phyloP scores from a whole-genome alignment of 1,140 invertebrate species.

The Leptinotarsa defecta region DNA sequence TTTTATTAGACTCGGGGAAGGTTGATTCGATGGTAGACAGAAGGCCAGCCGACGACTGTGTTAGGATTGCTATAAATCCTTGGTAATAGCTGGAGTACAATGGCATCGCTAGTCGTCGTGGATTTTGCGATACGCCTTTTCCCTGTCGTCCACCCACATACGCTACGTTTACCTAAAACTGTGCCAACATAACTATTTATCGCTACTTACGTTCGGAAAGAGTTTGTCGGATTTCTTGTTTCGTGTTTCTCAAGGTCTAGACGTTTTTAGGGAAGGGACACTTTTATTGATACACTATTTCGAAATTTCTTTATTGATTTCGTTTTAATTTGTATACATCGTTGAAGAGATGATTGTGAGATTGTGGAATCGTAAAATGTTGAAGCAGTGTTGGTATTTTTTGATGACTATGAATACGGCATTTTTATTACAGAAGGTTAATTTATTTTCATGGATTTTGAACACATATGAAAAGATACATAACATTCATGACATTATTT shows the following conservation, averaged over 20 bases:
- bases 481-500: too few species aligned
- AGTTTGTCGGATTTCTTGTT: slow-evolving; percentile 26
- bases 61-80: slow-evolving; percentile 53
- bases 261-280: neutral
- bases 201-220: slow-evolving; percentile 29
- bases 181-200: slow-evolving; percentile 45
- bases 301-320: too few species aligned
- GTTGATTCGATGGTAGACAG: slow-evolving; percentile 35
- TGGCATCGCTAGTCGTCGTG: slow-evolving; percentile 49
- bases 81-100: slow-evolving; percentile 52
- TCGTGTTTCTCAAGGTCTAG: neutral
- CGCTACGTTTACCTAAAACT: slow-evolving; percentile 46
- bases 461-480: too few species aligned
- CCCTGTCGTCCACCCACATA: slow-evolving; percentile 47
- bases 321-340: too few species aligned
- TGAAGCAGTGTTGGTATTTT: too few species aligned
- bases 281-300: too few species aligned
- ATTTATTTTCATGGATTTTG: too few species aligned
- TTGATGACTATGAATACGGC: too few species aligned
- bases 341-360: too few species aligned
- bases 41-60: slow-evolving; percentile 37
- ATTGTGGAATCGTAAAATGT: too few species aligned
- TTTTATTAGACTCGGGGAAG: slow-evolving; percentile 29
- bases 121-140: slow-evolving; percentile 53
- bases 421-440: too few species aligned